Conservation (phyloP, 2,888 invertebrate species). For the Pammene aurita region DNA sequence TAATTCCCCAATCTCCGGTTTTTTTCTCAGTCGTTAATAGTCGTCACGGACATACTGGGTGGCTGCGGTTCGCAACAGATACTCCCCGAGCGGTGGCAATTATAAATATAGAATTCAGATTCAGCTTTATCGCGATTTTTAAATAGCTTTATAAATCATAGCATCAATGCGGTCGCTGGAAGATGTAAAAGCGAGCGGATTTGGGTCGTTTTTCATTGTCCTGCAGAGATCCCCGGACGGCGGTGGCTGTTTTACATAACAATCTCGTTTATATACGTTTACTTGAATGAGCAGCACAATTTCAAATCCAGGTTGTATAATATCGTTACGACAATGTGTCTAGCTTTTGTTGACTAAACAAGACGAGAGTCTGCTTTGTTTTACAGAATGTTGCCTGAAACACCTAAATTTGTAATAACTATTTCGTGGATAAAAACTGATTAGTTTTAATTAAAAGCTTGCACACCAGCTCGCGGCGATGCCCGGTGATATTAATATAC, state of each 20-base stretch:
- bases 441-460: constrained; percentile 14
- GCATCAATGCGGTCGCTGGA: constrained; percentile 1
- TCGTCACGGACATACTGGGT: constrained; percentile 6
- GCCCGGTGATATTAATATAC: constrained; percentile 29
- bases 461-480: not conserved
- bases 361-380: not conserved
- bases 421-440: constrained; percentile 4
- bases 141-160: constrained; percentile 16
- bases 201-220: constrained; percentile 29
- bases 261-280: constrained; percentile 16
- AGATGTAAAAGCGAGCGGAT: constrained; percentile 13
- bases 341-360: constrained; percentile 7
- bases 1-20: constrained; percentile 16
- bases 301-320: constrained; percentile 19
- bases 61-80: constrained; percentile 5
- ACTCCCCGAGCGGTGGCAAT: constrained; percentile 14
- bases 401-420: not conserved
- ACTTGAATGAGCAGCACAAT: constrained; percentile 18
- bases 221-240: constrained; percentile 9
- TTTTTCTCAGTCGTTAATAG: constrained; percentile 13
- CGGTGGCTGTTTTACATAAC: constrained; percentile 27
- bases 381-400: too few relatives aligned
- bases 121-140: constrained; percentile 9
- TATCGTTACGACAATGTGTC: not conserved
- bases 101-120: constrained; percentile 25